Evolutionary conservation across 2,888 invertebrate genomes (phyloP), one percentile per base, ranked within the genome.

Genomic region (Stenodema calcarata): DNA sequence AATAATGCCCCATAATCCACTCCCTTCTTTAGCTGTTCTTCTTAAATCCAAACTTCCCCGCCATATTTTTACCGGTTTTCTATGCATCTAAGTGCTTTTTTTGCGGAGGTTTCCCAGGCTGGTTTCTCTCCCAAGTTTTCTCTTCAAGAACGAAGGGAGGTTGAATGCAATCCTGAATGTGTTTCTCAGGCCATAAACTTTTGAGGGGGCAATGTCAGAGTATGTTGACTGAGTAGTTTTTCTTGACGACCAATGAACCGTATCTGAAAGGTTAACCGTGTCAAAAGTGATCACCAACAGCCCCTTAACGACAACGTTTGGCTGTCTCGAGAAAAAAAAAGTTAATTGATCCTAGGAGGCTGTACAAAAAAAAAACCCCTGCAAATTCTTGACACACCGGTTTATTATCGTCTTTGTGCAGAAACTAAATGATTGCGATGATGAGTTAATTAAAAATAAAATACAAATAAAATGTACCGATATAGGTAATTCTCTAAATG

Each of bases 251-350:
- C 80, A 54, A 80, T 80, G 80, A 80, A 54, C 54, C 80, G 30
- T 14, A 27, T 54, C 80, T n/a, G 35, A 80, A 80, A 80, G 80
- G 80, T 80, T 80, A 80, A 54, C 54, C 80, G 28, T 80, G 80
- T 80, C 62, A n/a, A 23, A 23, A 62, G 62, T 7, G 7, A 35
- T 35, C 35, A 50, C 50, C 50, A n/a, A 9, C 0, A 18, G 9
- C 23, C 62, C 62, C 62, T 23, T 18, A 50, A n/a, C n/a, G 1
- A n/a, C n/a, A n/a, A n/a, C n/a, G n/a, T n/a, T n/a, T n/a, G n/a
- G n/a, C n/a, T n/a, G n/a, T n/a, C n/a, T 18, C 50, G n/a, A 16
- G n/a, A n/a, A n/a, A n/a, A 50, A 50, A 50, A 50, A 50, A n/a
- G n/a, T 50, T 50, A 50, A 50, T 50, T 50, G 50, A 50, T n/a